These are phyloP conservation scores for Pelecanoides urinatrix DNA, from an alignment of 2,113 vertebrate genomes.

Conservation along the genomic window DNA sequence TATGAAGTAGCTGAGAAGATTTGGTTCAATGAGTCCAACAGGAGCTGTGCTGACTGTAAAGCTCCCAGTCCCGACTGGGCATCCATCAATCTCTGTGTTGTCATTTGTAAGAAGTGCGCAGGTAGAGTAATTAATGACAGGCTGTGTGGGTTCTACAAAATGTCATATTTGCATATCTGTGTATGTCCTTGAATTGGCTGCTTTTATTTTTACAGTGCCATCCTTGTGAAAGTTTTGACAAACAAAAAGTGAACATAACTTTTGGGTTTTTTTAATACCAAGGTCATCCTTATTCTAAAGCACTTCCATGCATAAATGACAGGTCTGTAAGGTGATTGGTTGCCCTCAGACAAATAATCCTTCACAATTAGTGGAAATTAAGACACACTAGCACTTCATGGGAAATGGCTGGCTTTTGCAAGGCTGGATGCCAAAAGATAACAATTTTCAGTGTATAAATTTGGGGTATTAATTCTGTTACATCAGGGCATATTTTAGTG, in stretches of 20 bases:
- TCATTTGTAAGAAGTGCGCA: conserved; percentile 97
- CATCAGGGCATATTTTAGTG: not conserved
- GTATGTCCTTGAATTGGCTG: not conserved
- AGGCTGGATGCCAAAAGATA: not conserved
- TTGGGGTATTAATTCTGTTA: not conserved
- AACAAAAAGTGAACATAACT: not conserved
- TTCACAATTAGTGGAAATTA: not conserved
- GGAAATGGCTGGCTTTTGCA: not conserved
- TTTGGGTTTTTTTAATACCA: not conserved
- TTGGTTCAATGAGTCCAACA: conserved; percentile 96
- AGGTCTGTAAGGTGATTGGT: not conserved
- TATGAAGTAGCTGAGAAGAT: conserved; percentile 99
- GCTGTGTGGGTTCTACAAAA: not conserved
- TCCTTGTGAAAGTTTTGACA: not conserved
- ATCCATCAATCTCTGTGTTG: conserved; percentile 94
- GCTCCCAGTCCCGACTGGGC: conserved; percentile 91
- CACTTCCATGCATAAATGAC: not conserved
- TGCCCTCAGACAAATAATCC: not conserved
- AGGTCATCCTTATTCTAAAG: not conserved
- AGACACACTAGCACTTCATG: not conserved
- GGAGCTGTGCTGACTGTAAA: conserved; percentile 91
- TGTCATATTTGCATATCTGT: conserved; percentile 11
- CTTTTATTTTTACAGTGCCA: not conserved
- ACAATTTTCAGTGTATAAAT: not conserved
- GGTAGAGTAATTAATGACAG: conserved; percentile 77